These are phyloP conservation scores for Fissipunctia ypsillon DNA, from an alignment of 2,888 invertebrate species.

Conservation along the genomic window DNA sequence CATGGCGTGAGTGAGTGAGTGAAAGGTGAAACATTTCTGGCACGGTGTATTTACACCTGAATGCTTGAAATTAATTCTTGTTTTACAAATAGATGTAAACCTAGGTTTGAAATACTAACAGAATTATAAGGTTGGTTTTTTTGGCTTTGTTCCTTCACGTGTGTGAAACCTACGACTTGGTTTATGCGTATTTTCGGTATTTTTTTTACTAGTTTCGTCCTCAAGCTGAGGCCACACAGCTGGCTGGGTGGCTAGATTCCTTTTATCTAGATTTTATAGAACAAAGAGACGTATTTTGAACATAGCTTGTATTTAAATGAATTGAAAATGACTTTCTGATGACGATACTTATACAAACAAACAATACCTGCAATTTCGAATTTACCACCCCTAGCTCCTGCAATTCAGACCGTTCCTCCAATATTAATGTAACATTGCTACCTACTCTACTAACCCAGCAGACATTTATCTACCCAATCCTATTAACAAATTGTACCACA, in stretches of 20 bases:
- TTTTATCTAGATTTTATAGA: background rate
- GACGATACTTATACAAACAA: background rate
- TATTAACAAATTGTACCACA: slow-evolving; percentile 42
- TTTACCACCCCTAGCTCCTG: slow-evolving; percentile 60
- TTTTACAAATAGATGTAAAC: background rate
- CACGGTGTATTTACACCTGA: slow-evolving; percentile 19
- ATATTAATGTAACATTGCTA: slow-evolving; percentile 65
- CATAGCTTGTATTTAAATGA: background rate
- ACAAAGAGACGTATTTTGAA: background rate
- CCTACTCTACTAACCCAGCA: slow-evolving; percentile 16
- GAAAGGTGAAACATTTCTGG: slow-evolving; percentile 49
- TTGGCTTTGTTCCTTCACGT: background rate
- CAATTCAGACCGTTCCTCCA: slow-evolving; percentile 43
- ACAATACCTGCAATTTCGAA: slow-evolving; percentile 23
- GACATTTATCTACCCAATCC: slow-evolving; percentile 20
- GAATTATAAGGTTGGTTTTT: background rate
- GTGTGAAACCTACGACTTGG: too few relatives aligned
- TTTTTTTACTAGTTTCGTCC: background rate
- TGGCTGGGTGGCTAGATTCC: background rate
- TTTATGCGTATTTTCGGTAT: background rate
- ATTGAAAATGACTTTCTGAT: background rate
- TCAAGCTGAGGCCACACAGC: background rate
- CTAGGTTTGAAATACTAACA: background rate
- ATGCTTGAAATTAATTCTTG: slow-evolving; percentile 16
- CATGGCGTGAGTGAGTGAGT: slow-evolving; percentile 36